Percentiles rank a stretch among this genome's conserved stretches.
Evolutionary conservation across 2,113 vertebrate genomes (phyloP).

Genomic region (Pao palembangensis): DNA sequence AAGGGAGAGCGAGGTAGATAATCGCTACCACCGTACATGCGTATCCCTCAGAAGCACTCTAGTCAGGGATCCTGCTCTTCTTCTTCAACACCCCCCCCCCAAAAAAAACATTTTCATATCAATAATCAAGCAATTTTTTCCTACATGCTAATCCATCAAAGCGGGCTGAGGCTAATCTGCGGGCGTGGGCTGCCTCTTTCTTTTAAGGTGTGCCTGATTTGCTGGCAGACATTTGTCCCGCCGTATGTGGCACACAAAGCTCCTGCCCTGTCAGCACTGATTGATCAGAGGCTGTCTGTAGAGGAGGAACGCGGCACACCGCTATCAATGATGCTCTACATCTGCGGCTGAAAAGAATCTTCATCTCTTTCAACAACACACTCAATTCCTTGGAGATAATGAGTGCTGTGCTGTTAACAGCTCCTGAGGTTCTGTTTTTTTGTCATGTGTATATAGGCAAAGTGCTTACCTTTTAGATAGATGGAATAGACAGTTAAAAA

Average conservation of each 20-base stretch:
- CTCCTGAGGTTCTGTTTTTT: constrained; percentile 71
- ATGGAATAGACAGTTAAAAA: constrained; percentile 43
- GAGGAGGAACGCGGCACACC: constrained; percentile 79
- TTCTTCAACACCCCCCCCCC: constrained; percentile 59
- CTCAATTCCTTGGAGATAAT: constrained; percentile 80
- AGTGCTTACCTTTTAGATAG: constrained; percentile 72
- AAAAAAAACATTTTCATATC: constrained; percentile 96
- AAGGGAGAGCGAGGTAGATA: constrained; percentile 75
- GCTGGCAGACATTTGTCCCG: constrained; percentile 91
- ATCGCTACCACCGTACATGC: constrained; percentile 41
- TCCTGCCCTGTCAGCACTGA: constrained; percentile 87
- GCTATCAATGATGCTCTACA: constrained; percentile 82
- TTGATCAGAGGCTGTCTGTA: constrained; percentile 90
- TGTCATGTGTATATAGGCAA: constrained; percentile 73
- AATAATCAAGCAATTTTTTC: constrained; percentile 98
- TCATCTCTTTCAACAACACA: constrained; percentile 75
- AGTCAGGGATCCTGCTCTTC: constrained; percentile 61
- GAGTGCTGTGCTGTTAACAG: constrained; percentile 75
- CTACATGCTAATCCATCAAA: constrained; percentile 99
- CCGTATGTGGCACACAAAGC: constrained; percentile 86
- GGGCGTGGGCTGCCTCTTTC: constrained; percentile 70
- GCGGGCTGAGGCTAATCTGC: constrained; percentile 93
- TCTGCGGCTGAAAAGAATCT: constrained; percentile 74
- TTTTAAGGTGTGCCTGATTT: constrained; percentile 94
- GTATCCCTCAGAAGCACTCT: constrained; percentile 39